Evolutionary conservation across 1,140 invertebrate species (phyloP).

Genomic region (Cyclargus thomasi): DNA sequence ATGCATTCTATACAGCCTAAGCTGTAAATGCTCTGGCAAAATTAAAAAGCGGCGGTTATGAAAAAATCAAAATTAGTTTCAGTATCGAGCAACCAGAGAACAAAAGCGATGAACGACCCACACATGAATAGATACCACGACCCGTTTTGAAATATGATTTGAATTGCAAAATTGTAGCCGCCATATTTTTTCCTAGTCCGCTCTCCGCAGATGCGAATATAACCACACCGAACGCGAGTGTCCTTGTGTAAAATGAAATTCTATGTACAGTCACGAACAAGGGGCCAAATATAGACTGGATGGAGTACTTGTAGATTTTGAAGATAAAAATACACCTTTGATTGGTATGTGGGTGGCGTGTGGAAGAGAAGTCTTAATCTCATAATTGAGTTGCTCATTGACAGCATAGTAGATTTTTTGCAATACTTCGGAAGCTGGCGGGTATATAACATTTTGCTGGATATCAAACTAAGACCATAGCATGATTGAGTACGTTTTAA

Average conservation of each 20-base stretch:
- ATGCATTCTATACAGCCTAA: no score
- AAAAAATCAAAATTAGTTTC: slow-evolving; percentile 2
- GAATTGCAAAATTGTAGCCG: slow-evolving; percentile 27
- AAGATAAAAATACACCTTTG: background rate
- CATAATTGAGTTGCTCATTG: no score
- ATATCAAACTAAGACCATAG: no score
- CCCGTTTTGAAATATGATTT: slow-evolving; percentile 25
- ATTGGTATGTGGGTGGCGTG: no score
- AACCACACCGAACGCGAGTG: slow-evolving; percentile 1
- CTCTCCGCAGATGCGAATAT: background rate
- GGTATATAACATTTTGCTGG: no score
- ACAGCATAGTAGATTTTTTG: no score
- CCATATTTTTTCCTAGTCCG: slow-evolving; percentile 15
- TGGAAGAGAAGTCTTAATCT: no score
- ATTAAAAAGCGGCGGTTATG: slow-evolving; percentile 4
- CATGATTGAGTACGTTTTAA: no score
- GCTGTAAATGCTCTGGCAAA: background rate
- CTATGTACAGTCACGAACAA: background rate
- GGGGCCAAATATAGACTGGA: background rate
- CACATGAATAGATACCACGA: slow-evolving; percentile 16
- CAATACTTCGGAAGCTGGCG: no score
- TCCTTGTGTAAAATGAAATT: slow-evolving; percentile 1
- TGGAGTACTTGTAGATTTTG: background rate
- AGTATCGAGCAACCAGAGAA: background rate
- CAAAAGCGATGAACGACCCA: slow-evolving; percentile 7